Evolutionary conservation across 2,888 invertebrate species (phyloP).

Genomic region (Luffia ferchaultella): DNA sequence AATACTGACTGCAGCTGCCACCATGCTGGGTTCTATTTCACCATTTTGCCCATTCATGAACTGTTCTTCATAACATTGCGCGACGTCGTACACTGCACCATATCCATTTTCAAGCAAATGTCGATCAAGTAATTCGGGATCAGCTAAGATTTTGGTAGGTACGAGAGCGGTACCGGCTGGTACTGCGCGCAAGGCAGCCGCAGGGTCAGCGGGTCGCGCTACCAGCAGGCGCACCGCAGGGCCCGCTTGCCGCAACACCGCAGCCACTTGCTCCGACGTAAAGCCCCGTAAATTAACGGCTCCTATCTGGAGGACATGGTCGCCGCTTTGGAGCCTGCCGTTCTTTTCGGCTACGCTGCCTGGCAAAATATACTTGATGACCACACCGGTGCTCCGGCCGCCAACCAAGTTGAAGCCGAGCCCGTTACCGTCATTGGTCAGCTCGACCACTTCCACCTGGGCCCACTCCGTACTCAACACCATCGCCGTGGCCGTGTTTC

Average conservation of each 20-base stretch:
- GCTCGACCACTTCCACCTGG: constrained; percentile 98
- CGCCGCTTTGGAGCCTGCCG: constrained; percentile 94
- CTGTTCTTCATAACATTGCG: constrained; percentile 41
- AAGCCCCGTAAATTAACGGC: constrained; percentile 95
- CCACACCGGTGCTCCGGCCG: constrained; percentile 96
- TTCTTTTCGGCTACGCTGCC: constrained; percentile 98
- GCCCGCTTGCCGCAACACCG: constrained; percentile 76
- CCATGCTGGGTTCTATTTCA: constrained; percentile 28
- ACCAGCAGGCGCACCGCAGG: constrained; percentile 89
- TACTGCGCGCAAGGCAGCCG: constrained; percentile 78
- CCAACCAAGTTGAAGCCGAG: constrained; percentile 99
- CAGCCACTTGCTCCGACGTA: constrained; percentile 91
- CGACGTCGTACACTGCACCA: constrained; percentile 63
- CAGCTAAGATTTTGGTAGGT: constrained; percentile 89
- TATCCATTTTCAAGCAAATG: constrained; percentile 83
- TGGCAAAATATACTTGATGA: constrained; percentile 96
- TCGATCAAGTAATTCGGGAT: constrained; percentile 88
- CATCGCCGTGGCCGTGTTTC: constrained; percentile 52
- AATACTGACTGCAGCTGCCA: constrained; percentile 52
- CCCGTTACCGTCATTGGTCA: constrained; percentile 96
- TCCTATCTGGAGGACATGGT: constrained; percentile 96
- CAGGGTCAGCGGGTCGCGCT: constrained; percentile 91
- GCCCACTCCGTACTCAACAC: constrained; percentile 99
- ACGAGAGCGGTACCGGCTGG: constrained; percentile 89
- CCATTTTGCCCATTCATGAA: constrained; percentile 46